Conservation (phyloP, 2,888 invertebrate species). For the Diplazon laetatorius region DNA sequence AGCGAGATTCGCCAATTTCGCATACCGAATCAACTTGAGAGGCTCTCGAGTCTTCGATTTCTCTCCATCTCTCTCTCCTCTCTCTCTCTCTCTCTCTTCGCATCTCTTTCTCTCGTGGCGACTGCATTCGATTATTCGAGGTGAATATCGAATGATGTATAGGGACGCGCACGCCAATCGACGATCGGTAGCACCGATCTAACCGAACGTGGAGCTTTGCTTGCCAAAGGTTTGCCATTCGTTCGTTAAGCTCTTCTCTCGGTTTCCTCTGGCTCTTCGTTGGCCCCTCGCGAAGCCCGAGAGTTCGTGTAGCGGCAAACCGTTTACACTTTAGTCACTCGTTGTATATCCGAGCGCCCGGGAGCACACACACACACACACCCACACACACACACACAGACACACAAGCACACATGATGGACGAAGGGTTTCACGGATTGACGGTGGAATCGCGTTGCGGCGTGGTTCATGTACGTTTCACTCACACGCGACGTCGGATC, state of each 20-base stretch:
- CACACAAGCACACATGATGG: no score
- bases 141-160: background rate
- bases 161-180: background rate
- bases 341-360: background rate
- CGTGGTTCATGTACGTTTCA: no score
- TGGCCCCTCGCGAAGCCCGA: background rate
- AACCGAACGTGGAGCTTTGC: background rate
- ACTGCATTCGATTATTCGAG: conserved; percentile 2
- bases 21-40: conserved; percentile 19
- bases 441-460: no score
- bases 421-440: no score
- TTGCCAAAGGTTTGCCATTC: conserved; percentile 1
- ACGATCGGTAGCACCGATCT: background rate
- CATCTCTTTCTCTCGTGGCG: background rate
- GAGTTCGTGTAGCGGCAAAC: conserved; percentile 8
- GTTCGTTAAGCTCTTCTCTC: conserved; percentile 15
- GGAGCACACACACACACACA: background rate
- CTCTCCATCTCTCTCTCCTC: background rate
- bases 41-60: conserved; percentile 1
- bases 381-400: background rate
- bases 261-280: background rate
- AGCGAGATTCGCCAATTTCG: conserved; percentile 1
- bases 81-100: background rate
- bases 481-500: no score
- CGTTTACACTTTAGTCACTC: conserved; percentile 17